These are phyloP conservation scores for Sylvilagus floridanus DNA, from an alignment of 2,797 vertebrate genomes.

Conservation along the genomic window DNA sequence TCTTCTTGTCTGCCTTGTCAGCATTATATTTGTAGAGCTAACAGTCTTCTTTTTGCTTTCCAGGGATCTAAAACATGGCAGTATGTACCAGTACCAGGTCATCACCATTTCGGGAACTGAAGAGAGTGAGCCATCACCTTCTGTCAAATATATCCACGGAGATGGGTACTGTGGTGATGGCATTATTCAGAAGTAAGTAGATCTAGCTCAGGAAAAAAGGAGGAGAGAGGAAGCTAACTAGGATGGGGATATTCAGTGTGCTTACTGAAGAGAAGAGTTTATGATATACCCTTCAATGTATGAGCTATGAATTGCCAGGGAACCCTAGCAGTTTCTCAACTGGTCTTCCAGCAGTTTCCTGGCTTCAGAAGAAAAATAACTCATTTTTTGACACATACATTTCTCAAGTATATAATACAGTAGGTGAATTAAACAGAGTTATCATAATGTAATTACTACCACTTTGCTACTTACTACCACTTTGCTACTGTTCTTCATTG, in stretches of 20 bases:
- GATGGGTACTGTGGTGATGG: conserved; percentile 97
- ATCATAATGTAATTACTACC: fast-evolving
- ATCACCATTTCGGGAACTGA: conserved; percentile 90
- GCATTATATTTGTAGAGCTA: background rate
- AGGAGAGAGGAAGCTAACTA: background rate
- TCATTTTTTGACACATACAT: background rate
- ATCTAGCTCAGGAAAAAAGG: background rate
- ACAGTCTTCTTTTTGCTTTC: conserved; percentile 68
- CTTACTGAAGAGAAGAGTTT: background rate
- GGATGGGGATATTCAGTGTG: background rate
- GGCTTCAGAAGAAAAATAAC: background rate
- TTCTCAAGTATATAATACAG: background rate
- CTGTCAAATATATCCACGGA: conserved; percentile 91
- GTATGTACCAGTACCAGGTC: conserved; percentile 93
- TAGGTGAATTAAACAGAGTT: background rate
- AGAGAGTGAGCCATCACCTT: conserved; percentile 94
- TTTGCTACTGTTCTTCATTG: background rate
- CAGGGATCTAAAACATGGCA: conserved; percentile 91
- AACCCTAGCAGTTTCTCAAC: background rate
- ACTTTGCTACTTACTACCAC: background rate
- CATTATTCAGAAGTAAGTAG: conserved; percentile 94
- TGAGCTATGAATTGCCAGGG: background rate
- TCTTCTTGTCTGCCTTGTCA: background rate
- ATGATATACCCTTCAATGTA: background rate
- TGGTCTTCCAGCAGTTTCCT: background rate